These are phyloP conservation scores for Clinocottus analis DNA, from an alignment of 2,113 vertebrate genomes.

Conservation along the genomic window DNA sequence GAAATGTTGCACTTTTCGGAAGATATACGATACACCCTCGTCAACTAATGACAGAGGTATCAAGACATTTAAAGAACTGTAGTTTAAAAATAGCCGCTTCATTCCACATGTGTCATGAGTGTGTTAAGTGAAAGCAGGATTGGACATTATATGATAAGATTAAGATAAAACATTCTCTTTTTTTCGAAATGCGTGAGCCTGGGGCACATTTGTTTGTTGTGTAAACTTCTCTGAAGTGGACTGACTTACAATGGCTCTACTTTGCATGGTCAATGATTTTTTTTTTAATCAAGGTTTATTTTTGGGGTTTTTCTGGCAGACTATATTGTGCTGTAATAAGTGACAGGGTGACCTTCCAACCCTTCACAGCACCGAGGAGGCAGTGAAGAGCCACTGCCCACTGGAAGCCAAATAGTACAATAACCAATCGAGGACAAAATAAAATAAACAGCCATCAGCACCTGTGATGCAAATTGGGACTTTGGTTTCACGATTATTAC, in stretches of 20 bases:
- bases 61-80: not conserved
- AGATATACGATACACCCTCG: not conserved
- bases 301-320: not conserved
- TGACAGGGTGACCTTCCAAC: slow-evolving; percentile 42
- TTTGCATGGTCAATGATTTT: slow-evolving; percentile 14
- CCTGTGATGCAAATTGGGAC: slow-evolving; percentile 61
- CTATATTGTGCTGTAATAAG: not conserved
- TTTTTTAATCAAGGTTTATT: not conserved
- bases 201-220: slow-evolving; percentile 2
- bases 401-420: slow-evolving; percentile 28
- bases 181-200: not conserved
- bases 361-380: slow-evolving; percentile 23
- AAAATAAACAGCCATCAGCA: slow-evolving; percentile 47
- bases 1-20: not conserved
- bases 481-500: slow-evolving; percentile 30
- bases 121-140: not conserved
- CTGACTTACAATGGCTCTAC: not conserved
- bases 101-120: not conserved
- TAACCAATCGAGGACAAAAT: slow-evolving; percentile 7
- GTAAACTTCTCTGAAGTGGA: not conserved
- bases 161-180: not conserved
- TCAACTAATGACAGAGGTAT: not conserved
- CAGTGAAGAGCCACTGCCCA: slow-evolving; percentile 27
- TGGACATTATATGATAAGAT: not conserved
- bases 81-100: not conserved